Conservation (phyloP, 2,888 invertebrate genomes). For the Idaea straminata region DNA sequence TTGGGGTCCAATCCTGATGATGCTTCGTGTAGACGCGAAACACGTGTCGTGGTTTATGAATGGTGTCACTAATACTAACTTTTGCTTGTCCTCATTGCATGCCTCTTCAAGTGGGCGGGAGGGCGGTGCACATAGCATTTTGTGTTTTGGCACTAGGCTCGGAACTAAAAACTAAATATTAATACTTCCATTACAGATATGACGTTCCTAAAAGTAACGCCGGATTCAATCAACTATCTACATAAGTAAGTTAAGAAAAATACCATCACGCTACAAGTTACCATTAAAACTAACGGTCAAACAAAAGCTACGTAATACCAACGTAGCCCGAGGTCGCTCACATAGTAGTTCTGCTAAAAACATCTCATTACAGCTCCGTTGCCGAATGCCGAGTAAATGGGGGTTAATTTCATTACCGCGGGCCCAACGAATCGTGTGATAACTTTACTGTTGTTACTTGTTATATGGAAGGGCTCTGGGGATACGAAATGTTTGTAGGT, state of each 20-base stretch:
- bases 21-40: too few relatives aligned
- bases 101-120: too few relatives aligned
- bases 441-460: conserved; percentile 75
- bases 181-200: too few relatives aligned
- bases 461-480: conserved; percentile 68
- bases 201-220: too few relatives aligned
- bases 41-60: too few relatives aligned
- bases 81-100: too few relatives aligned
- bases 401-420: conserved; percentile 78
- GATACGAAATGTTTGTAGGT: conserved; percentile 47
- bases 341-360: conserved; percentile 23
- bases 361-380: conserved; percentile 70
- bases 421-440: conserved; percentile 78
- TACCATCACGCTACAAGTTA: neutral
- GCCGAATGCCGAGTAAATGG: conserved; percentile 61
- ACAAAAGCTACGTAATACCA: neutral
- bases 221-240: too few relatives aligned
- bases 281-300: neutral
- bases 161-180: too few relatives aligned
- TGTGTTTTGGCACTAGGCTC: too few relatives aligned
- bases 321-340: neutral
- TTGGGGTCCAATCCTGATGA: too few relatives aligned
- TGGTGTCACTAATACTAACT: too few relatives aligned
- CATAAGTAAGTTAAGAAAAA: neutral
- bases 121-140: too few relatives aligned